Conservation (phyloP, 2,888 invertebrate genomes). For the Coleophora deauratella region DNA sequence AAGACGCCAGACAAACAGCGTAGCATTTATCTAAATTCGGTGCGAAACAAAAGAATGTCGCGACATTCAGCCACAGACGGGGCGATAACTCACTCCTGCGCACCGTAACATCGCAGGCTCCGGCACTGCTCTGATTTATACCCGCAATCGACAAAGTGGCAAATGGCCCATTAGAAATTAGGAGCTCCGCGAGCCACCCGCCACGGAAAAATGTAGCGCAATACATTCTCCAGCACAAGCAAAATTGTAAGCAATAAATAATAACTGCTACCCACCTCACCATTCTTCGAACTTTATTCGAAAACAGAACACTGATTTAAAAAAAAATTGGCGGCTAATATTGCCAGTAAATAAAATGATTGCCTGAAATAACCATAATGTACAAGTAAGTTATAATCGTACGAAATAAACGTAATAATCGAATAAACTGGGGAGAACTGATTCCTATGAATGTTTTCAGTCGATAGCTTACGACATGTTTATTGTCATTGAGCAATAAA, state of each 20-base stretch:
- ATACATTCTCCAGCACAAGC: conserved; percentile 60
- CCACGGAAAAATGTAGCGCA: conserved; percentile 61
- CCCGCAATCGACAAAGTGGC: conserved; percentile 74
- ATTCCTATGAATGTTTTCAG: conserved; percentile 67
- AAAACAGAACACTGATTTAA: conserved; percentile 3
- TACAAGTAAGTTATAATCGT: conserved; percentile 37
- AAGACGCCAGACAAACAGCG: not conserved
- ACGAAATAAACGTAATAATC: conserved; percentile 58
- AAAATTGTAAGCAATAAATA: conserved; percentile 68
- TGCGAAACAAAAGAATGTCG: conserved; percentile 60
- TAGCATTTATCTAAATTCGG: conserved; percentile 17
- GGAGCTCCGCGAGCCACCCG: conserved; percentile 47
- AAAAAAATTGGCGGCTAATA: not conserved
- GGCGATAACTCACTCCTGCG: conserved; percentile 53
- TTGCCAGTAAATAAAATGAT: conserved; percentile 22
- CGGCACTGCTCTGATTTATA: conserved; percentile 65
- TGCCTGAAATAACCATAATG: conserved; percentile 33
- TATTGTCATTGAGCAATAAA: conserved; percentile 69
- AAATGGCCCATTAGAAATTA: conserved; percentile 75
- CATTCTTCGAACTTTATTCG: conserved; percentile 6
- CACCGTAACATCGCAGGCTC: conserved; percentile 19
- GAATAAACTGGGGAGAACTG: conserved; percentile 50
- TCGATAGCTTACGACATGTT: conserved; percentile 70
- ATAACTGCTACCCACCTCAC: conserved; percentile 25
- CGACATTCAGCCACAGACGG: conserved; percentile 56